Evolutionary conservation across 2,797 vertebrate genomes (phyloP).

Genomic region (Liparis tanakae): DNA sequence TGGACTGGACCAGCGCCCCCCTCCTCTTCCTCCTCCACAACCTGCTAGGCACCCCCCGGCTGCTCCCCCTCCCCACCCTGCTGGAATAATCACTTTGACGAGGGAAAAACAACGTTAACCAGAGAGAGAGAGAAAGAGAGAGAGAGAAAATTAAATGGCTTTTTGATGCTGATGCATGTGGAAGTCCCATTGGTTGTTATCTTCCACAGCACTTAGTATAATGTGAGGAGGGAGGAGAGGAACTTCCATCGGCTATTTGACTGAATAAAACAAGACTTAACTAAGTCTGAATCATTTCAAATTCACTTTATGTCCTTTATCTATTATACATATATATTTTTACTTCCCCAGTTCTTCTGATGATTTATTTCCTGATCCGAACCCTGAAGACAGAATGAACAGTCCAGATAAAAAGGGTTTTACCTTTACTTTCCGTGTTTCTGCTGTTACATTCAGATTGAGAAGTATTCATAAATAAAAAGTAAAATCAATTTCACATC

Average conservation of each 20-base stretch:
- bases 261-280: constrained; percentile 11
- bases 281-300: neutral
- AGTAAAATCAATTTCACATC: neutral
- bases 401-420: neutral
- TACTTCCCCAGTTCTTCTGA: neutral
- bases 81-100: too few species aligned
- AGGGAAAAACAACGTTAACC: too few species aligned
- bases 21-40: too few species aligned
- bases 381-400: neutral
- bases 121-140: constrained; percentile 29
- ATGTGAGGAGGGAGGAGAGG: constrained; percentile 38
- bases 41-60: too few species aligned
- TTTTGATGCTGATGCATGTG: constrained; percentile 75
- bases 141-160: constrained; percentile 72
- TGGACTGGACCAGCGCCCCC: too few species aligned
- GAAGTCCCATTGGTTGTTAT: constrained; percentile 74
- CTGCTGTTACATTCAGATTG: neutral
- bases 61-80: too few species aligned
- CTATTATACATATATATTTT: neutral
- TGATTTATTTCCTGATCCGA: constrained; percentile 2
- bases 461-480: neutral
- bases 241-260: constrained; percentile 23
- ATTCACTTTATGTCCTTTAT: neutral
- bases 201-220: constrained; percentile 64
- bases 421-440: neutral